phyloP scores from a whole-genome alignment of 2,888 invertebrate genomes.

The Patella caerulea region DNA sequence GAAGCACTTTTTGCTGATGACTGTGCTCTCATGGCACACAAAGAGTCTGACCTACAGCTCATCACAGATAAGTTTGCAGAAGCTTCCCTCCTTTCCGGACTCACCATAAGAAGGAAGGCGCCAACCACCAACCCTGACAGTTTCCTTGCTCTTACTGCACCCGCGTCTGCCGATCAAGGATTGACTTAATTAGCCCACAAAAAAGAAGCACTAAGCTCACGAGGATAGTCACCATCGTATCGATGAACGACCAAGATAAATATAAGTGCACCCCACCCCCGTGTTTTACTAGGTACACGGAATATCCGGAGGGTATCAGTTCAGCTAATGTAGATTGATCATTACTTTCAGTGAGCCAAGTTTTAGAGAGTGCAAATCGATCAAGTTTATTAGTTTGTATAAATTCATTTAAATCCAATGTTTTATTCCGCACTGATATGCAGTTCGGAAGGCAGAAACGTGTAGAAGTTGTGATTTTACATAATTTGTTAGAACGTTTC shows the following conservation, averaged over 20 bases:
- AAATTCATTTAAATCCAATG: neutral
- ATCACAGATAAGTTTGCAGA: neutral
- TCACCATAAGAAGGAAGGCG: neutral
- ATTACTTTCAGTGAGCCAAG: neutral
- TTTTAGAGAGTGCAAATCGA: neutral
- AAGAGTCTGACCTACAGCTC: neutral
- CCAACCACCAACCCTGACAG: neutral
- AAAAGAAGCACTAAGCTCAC: too few species aligned
- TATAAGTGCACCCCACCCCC: neutral
- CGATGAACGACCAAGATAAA: too few species aligned
- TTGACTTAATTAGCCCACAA: too few species aligned
- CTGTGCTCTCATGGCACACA: constrained; percentile 6
- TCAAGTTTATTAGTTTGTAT: neutral
- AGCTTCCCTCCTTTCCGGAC: constrained; percentile 2
- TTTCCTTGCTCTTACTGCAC: neutral
- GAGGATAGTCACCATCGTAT: too few species aligned
- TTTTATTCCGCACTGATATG: neutral
- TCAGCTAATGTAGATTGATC: neutral
- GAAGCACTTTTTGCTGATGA: neutral
- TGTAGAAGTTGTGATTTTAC: neutral
- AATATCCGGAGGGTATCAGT: neutral
- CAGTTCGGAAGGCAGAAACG: neutral
- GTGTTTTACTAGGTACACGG: neutral
- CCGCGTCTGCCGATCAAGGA: neutral
- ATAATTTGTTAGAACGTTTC: neutral